phyloP scores from a whole-genome alignment of 1,140 invertebrate genomes.

The Drosophila ogumai region DNA sequence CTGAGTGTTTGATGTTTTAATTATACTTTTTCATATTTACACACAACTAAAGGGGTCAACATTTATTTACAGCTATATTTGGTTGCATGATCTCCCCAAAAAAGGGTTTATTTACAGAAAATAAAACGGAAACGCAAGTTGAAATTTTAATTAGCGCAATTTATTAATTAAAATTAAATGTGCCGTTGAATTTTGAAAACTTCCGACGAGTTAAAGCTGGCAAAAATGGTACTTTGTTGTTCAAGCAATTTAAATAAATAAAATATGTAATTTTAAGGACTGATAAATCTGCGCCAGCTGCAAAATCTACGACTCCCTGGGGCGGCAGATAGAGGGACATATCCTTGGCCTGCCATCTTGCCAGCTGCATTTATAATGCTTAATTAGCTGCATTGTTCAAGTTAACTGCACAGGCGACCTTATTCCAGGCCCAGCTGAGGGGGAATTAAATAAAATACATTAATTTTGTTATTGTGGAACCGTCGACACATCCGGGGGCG shows the following conservation, averaged over 20 bases:
- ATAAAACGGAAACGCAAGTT: slow-evolving; percentile 1
- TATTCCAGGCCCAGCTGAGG: slow-evolving; percentile 20
- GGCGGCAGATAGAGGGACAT: slow-evolving; percentile 13
- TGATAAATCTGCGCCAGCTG: slow-evolving; percentile 5
- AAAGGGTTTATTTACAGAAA: slow-evolving; percentile 55
- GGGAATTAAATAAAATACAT: slow-evolving; percentile 67
- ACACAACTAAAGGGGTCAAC: slow-evolving; percentile 21
- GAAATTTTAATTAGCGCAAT: slow-evolving; percentile 42
- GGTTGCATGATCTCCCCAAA: slow-evolving; percentile 9
- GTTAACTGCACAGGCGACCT: slow-evolving; percentile 66
- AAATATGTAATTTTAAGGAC: slow-evolving; percentile 1
- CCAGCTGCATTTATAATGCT: slow-evolving; percentile 71
- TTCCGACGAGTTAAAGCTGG: slow-evolving; percentile 2
- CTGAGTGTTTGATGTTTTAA: slow-evolving; percentile 28
- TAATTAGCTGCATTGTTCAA: slow-evolving; percentile 77
- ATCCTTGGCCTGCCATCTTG: slow-evolving; percentile 31
- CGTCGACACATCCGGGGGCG: slow-evolving; percentile 28
- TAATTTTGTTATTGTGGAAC: slow-evolving; percentile 64
- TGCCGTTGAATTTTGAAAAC: slow-evolving; percentile 23
- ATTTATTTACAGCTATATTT: slow-evolving; percentile 36
- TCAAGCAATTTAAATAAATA: slow-evolving; percentile 29
- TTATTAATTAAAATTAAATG: slow-evolving; percentile 39
- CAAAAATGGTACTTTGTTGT: slow-evolving; percentile 2
- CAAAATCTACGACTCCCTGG: slow-evolving; percentile 36
- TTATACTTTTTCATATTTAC: slow-evolving; percentile 38